Conservation (phyloP, 2,888 invertebrate species). For the Drosophila nr. medialis region DNA sequence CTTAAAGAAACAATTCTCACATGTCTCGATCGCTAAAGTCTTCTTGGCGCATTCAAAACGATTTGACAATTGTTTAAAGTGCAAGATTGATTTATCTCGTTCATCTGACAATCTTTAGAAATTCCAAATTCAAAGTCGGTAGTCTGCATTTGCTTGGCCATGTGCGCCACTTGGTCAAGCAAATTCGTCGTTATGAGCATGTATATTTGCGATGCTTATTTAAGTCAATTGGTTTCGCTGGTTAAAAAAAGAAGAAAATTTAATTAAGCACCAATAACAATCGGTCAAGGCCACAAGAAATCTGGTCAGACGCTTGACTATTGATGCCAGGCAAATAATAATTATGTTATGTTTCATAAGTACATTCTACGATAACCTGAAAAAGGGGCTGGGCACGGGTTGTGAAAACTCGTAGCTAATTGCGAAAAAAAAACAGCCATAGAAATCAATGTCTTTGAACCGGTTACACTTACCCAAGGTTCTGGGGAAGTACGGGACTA, state of each 20-base stretch:
- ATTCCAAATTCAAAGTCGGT: neutral
- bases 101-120: conserved; percentile 13
- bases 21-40: conserved; percentile 16
- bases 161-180: conserved; percentile 22
- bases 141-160: neutral
- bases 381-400: conserved; percentile 32
- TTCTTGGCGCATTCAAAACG: conserved; percentile 19
- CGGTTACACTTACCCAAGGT: conserved; percentile 25
- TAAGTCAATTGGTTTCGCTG: conserved; percentile 5
- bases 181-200: conserved; percentile 12
- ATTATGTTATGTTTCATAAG: neutral
- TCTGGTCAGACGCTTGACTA: conserved; percentile 15
- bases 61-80: conserved; percentile 6
- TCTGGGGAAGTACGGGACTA: conserved; percentile 17
- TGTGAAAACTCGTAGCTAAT: conserved; percentile 46
- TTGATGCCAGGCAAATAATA: neutral
- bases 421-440: conserved; percentile 36
- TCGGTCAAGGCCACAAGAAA: conserved; percentile 55
- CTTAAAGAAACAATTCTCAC: conserved; percentile 65
- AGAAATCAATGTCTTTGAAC: conserved; percentile 9
- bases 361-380: neutral
- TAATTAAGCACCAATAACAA: conserved; percentile 28
- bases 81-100: conserved; percentile 10
- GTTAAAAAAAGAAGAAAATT: conserved; percentile 2
- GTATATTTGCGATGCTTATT: conserved; percentile 25